Evolutionary conservation across 1,140 invertebrate genomes (phyloP), one percentile per base, ranked within the genome.

Genomic region (Stenopsyche tienmushanensis): DNA sequence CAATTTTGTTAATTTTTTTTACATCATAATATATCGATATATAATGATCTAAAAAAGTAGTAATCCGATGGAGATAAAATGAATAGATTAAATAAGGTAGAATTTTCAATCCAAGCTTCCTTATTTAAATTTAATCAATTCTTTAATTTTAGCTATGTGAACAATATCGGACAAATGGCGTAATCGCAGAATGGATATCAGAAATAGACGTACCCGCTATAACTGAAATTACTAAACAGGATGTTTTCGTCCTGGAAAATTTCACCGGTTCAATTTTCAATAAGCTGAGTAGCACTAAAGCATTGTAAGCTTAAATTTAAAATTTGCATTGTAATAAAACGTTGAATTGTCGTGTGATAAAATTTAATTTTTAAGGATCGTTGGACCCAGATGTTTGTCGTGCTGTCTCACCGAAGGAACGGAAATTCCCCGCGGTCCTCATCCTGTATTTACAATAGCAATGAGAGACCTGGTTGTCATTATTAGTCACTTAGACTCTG

Each of bases 321-420:
- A 9, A 52, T 69, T 60, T 13, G 47, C 29, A 62, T 15, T 1
- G 13, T 64, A 57, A 24, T 26, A 62, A 41, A 20, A 63, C 13
- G 23, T 34, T 8, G 1, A n/a, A 34, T 17, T 8, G 15, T 54
- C 8, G 3, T 34, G 29, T 54, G 25, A 23, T 17, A 45, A 23
- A 45, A 45, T 45, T 45, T 45, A 1, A 2, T 25, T 77, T 69
- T 78, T 70, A 70, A 86, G 80, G 73, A 82, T 95, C 59, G 76
- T 93, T 62, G 92, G 92, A 0, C 90, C 93, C 9, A 82, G 84
- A 34, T 94, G 91, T 73, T 74, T 95, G n/a, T 77, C 90, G 9
- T 83, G 85, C 54, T 94, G 90, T 72, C 77, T 94, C 44, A 81
- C 83, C 15, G 84, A 87, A 72, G 84, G 84, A 15, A 80, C 85